A percentile compares a stretch with the other conserved stretches of the same genome.
phyloP scores from a whole-genome alignment of 2,888 invertebrate species.

The Hipparchia semele region DNA sequence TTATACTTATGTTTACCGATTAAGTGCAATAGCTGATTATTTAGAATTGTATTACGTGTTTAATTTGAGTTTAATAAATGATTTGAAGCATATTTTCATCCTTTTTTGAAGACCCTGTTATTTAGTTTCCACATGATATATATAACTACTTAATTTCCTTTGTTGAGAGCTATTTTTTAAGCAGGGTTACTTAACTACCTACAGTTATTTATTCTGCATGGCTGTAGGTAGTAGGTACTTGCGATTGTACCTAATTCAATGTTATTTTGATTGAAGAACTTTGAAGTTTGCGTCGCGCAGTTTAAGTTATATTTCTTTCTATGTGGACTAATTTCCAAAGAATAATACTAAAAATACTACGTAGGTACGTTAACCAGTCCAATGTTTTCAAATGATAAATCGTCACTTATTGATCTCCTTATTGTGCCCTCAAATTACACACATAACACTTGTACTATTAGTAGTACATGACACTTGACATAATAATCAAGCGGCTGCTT shows the following conservation, averaged over 20 bases:
- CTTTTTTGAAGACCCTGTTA: neutral
- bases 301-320: no score
- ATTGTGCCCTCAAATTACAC: neutral
- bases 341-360: no score
- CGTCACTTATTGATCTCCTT: no score
- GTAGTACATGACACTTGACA: no score
- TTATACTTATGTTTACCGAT: neutral
- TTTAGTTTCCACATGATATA: neutral
- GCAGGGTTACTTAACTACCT: neutral
- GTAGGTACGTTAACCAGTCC: no score
- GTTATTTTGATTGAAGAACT: no score
- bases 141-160: neutral
- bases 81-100: constrained; percentile 5
- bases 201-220: neutral
- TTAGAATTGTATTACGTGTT: neutral
- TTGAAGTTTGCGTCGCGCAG: no score
- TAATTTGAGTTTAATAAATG: constrained; percentile 19
- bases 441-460: neutral
- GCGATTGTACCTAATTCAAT: no score
- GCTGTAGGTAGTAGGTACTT: neutral
- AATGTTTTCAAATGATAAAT: no score
- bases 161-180: neutral
- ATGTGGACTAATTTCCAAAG: no score
- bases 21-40: neutral
- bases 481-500: no score